Conservation (phyloP, 23 tunicate genomes). For the Trididemnum nubilum region DNA sequence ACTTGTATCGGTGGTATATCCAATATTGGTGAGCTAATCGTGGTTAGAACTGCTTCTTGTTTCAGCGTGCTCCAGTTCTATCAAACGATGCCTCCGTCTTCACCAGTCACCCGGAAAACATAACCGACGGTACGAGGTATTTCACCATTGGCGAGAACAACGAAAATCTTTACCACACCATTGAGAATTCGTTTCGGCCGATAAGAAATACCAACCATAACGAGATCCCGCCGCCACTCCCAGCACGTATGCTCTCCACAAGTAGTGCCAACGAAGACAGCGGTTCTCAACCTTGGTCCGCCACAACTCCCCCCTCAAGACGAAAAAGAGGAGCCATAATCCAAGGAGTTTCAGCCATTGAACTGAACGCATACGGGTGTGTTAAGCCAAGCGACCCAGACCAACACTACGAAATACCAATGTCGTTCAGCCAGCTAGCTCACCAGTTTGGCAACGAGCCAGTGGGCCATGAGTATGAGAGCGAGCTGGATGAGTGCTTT, state of each 20-base stretch:
- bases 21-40: too few species aligned
- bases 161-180: conserved; percentile 19
- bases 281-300: neutral
- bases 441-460: neutral
- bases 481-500: neutral
- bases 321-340: neutral
- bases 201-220: too few species aligned
- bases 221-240: neutral
- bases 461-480: neutral
- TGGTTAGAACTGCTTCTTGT: too few species aligned
- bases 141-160: conserved; percentile 18
- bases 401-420: conserved; percentile 16
- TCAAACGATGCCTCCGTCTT: neutral
- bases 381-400: neutral
- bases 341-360: neutral
- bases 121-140: conserved; percentile 1
- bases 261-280: neutral
- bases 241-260: neutral
- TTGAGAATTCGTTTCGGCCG: conserved; percentile 1
- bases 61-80: neutral
- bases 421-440: neutral
- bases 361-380: neutral
- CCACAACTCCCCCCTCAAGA: neutral
- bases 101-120: neutral
- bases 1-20: too few species aligned